These are phyloP conservation scores for Hylaeus anthracinus DNA, from an alignment of 1,140 invertebrate genomes.

Conservation along the genomic window DNA sequence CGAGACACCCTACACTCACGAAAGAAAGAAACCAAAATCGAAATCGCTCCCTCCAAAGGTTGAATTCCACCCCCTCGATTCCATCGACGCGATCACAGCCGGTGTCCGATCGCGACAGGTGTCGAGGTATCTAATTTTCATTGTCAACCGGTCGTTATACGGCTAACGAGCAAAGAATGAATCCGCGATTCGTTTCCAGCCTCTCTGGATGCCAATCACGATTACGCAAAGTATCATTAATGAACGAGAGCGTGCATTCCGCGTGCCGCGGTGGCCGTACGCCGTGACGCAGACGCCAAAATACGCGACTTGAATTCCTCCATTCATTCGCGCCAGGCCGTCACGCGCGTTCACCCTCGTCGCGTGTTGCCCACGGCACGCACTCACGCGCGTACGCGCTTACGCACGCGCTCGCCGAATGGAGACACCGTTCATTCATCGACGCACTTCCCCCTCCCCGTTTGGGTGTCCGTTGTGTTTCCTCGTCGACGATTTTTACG, in stretches of 20 bases:
- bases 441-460: not conserved
- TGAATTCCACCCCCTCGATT: too few relatives aligned
- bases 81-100: too few relatives aligned
- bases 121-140: not conserved
- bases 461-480: slow-evolving; percentile 19
- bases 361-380: slow-evolving; percentile 11
- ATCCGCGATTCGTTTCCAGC: not conserved
- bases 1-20: too few relatives aligned
- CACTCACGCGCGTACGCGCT: not conserved
- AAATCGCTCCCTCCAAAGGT: too few relatives aligned
- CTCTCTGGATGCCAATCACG: slow-evolving; percentile 10
- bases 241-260: slow-evolving; percentile 9
- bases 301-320: slow-evolving; percentile 39
- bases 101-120: too few relatives aligned
- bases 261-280: not conserved
- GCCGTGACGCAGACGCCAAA: slow-evolving; percentile 18
- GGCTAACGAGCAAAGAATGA: not conserved
- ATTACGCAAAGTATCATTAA: slow-evolving; percentile 34
- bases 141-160: not conserved
- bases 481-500: slow-evolving; percentile 11
- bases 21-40: too few relatives aligned
- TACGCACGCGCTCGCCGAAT: not conserved
- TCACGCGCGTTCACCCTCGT: not conserved
- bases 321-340: slow-evolving; percentile 21
- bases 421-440: slow-evolving; percentile 20